Conservation (phyloP, 2,797 vertebrate species). For the Molossus alvarezi region DNA sequence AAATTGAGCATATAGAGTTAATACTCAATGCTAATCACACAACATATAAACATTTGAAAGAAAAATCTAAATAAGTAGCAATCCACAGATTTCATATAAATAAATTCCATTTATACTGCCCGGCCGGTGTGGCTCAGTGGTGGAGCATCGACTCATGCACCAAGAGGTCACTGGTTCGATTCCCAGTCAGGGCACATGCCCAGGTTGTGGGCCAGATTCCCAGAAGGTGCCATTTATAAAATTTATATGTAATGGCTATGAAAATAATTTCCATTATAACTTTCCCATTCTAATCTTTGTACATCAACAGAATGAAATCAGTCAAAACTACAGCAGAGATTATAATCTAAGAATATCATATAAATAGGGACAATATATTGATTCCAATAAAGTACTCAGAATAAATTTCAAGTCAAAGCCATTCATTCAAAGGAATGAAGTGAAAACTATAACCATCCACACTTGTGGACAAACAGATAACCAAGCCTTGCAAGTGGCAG, state of each 20-base stretch:
- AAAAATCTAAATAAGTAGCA: constrained; percentile 65
- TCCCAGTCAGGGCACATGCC: too few species aligned
- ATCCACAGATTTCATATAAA: constrained; percentile 2
- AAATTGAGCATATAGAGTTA: constrained; percentile 32
- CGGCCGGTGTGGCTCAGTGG: too few species aligned
- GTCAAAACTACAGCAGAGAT: constrained; percentile 41
- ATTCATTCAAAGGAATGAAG: constrained; percentile 42
- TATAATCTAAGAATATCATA: neutral
- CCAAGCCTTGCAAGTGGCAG: neutral
- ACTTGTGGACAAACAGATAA: constrained; percentile 65
- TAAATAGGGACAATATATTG: constrained; percentile 13
- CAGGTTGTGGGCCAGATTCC: too few species aligned
- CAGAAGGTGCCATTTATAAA: neutral
- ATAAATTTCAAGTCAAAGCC: constrained; percentile 62
- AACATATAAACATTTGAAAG: constrained; percentile 28
- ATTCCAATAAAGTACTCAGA: neutral
- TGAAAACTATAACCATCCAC: neutral
- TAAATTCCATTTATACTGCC: constrained; percentile 7
- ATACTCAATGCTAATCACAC: constrained; percentile 3
- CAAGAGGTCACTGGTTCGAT: too few species aligned
- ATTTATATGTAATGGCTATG: constrained; percentile 40
- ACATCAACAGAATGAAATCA: constrained; percentile 33
- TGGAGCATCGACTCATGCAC: too few species aligned
- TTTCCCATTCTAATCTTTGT: constrained; percentile 57
- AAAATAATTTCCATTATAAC: constrained; percentile 47